Evolutionary conservation across 2,888 invertebrate species (phyloP), one percentile per base, ranked within the genome.

Genomic region (Lepeophtheirus nordmannii): DNA sequence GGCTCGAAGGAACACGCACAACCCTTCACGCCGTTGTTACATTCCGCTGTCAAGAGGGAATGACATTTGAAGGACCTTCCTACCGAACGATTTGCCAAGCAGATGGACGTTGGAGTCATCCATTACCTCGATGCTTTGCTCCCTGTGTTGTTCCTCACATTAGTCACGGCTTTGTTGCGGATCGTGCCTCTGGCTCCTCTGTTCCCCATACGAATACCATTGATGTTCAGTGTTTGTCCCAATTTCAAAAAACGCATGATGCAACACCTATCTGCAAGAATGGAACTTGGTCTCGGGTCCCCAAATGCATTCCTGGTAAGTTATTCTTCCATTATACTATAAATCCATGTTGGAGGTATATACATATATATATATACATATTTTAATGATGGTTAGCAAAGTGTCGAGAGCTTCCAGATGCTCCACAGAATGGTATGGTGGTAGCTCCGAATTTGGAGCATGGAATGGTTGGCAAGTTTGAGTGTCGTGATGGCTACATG

Each of bases 361-460:
- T 17, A 14, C 60, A 60, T 30, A 17, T 2, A 22, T 20, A 9
- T 53, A 5, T 20, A 12, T 17, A 20, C 57, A 23, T 41, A 23
- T 67, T 22, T 23, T 39, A 62, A 20, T 62, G 39, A 7, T 30
- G 30, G 58, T 11, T 72, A 82, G 81, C 77, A 67, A 82, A 88
- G 38, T 90, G 93, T 74, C 87, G 87, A 72, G 76, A 76, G 71
- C 83, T 92, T 80, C 93, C 93, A 0, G 84, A 82, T 68, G 80
- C 85, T 5, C 92, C 97, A 0, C 85, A 87, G 65, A 87, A 93
- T 72, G 96, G 97, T 0, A 89, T 94, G 84, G 92, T 96, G 7
- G 86, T 97, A 67, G 97, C 94, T 1, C 92, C 96, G 0, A 93
- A 93, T 74, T 91, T 91, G n/a, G 89, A 91, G 69, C 97, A 98